A percentile compares a stretch with the other conserved stretches of the same genome.
Evolutionary conservation across 2,113 vertebrate genomes (phyloP).

Genomic region (Micromys minutus): DNA sequence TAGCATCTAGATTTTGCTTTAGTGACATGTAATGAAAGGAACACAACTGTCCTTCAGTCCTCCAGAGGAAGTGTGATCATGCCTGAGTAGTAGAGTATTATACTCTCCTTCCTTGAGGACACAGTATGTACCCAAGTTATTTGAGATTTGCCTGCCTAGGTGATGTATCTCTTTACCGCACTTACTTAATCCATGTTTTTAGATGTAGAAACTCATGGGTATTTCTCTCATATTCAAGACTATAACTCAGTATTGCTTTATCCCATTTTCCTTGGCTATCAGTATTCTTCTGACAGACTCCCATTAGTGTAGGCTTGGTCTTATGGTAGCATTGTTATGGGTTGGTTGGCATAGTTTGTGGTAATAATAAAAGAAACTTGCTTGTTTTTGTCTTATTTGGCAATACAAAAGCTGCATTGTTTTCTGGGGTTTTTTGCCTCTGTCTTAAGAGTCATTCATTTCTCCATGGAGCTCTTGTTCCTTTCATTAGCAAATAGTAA

Average conservation of each 20-base stretch:
- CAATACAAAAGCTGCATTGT: neutral
- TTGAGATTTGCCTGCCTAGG: neutral
- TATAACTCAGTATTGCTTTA: neutral
- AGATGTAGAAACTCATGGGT: neutral
- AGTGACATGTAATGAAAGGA: neutral
- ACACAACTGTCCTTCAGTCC: neutral
- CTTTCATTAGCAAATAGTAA: neutral
- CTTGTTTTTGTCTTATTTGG: neutral
- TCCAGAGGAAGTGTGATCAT: neutral
- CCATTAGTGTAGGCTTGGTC: neutral
- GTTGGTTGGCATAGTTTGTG: neutral
- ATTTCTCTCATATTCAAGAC: constrained; percentile 37
- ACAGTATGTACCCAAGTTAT: neutral
- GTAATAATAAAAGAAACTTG: neutral
- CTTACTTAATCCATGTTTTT: constrained; percentile 15
- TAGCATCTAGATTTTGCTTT: constrained; percentile 5
- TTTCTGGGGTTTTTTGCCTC: neutral
- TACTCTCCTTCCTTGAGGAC: neutral
- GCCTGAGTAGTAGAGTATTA: neutral
- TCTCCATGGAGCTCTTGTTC: neutral
- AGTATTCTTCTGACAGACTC: neutral
- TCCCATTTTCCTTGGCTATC: constrained; percentile 1
- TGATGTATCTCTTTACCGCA: neutral
- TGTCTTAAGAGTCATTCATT: neutral
- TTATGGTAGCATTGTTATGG: neutral